Base-by-base conservation (phyloP, 92 coral and sea anemone species). In the Epizoanthus ramosus region DNA sequence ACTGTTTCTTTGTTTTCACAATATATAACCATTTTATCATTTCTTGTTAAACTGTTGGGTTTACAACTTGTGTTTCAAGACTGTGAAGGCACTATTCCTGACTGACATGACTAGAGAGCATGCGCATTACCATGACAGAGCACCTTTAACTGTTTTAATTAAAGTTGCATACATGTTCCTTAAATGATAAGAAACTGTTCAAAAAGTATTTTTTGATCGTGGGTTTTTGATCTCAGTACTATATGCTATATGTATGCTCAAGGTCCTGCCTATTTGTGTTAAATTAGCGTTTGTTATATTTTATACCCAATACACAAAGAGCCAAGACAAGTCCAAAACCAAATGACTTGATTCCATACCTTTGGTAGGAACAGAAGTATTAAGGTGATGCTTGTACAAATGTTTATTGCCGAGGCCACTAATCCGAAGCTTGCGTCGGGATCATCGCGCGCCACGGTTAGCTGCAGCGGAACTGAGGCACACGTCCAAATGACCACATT, bases 301-400 rank as follows among this genome's bases (percentile, higher is more conserved):
- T 25, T 19, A 12, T 23, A 23, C 18, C 4, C 28, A 64, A 63
- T 28, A 8, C 37, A 31, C 24, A 10, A 23, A 63, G 21, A 63
- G 9, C 28, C 8, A 16, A 22, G 14, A 50, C 17, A 73, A 52
- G 31, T 37, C 18, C 43, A 23, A 35, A 31, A 31, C 39, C 5
- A 24, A 69, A 37, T 35, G 39, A 6, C n/a, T n/a, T 69, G 39
- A 35, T 37, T 5, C 47, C 41, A 3, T 70, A 93, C 97, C 94
- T 93, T 93, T 7, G 97, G 86, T 5, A 90, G 76, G 87, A 93
- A 89, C 17, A 89, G 79, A 47, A 93, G 85, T 3, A 64, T 31
- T 35, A 93, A 74, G n/a, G 94, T 88, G 19, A 87, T 79, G 39
- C 94, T 80, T 33, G 94, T 80, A 75, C 92, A 89, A 22, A 91